Conservation (phyloP, 2,113 vertebrate species). For the Myrmophylax atrothorax region DNA sequence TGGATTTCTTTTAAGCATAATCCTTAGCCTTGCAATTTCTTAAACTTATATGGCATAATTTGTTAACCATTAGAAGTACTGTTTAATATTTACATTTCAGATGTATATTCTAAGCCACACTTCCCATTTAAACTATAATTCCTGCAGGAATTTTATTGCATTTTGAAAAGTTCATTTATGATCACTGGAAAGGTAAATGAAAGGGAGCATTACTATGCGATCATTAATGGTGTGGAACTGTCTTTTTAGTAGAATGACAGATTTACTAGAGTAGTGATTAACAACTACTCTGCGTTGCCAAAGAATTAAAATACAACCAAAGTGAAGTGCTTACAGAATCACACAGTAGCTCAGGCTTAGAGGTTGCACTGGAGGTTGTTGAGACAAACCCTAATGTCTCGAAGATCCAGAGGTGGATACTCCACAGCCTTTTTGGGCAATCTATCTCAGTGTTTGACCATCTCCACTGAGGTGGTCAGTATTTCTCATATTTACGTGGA, state of each 20-base stretch:
- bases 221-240: background rate
- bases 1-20: background rate
- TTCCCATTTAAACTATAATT: background rate
- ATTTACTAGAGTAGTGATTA: background rate
- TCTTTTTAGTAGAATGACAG: background rate
- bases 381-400: background rate
- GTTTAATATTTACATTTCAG: background rate
- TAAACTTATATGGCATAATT: background rate
- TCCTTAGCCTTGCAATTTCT: background rate
- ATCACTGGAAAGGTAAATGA: background rate
- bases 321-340: background rate
- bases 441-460: background rate
- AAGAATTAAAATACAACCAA: background rate
- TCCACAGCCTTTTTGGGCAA: background rate
- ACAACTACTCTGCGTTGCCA: background rate
- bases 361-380: background rate
- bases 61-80: background rate
- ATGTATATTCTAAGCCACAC: background rate
- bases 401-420: background rate
- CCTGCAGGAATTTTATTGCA: background rate
- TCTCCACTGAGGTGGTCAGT: too few relatives aligned
- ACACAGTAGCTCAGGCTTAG: background rate
- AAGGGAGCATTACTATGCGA: background rate
- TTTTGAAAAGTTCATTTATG: background rate
- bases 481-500: background rate